Evolutionary conservation across 1,140 invertebrate genomes (phyloP), one percentile per base, ranked within the genome.

Genomic region (Drosophila suzukii): DNA sequence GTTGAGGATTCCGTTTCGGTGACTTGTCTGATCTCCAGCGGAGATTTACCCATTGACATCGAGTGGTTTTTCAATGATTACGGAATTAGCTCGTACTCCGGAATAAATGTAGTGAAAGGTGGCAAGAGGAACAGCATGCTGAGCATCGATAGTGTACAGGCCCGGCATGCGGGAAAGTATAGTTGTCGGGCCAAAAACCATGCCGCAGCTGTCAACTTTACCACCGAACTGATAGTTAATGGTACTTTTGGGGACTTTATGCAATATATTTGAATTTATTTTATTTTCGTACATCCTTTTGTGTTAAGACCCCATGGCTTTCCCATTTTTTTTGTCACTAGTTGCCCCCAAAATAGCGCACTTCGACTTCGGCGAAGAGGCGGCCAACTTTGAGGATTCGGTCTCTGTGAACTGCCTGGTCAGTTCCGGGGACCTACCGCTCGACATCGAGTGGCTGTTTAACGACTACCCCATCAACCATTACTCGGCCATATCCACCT

Each of bases 1-100:
- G 95, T 95, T 88, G 96, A 96, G 74, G 96, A 97, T 90, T 94
- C 95, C 47, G 95, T 96, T 53, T 96, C 96, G 43, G 94, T 96
- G 34, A 95, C 94, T 74, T 97, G 96, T 93, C 94, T 95, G 12
- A 95, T 97, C 46, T 94, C 95, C 54, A 96, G 96, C 85, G 96
- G 96, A 36, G 96, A 97, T 92, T 93, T 95, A 74, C 96, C 96
- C 6, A 93, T 97, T 53, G 94, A 95, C 68, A 96, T 97, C 68
- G 93, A 94, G 63, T 97, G 96, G 96, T 93, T 94, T 71, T 96
- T 97, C 86, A 96, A 97, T 92, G 96, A 94, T 54, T 93, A 94
- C 74, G 93, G 94, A 57, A 93, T 95, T 78, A 93, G 93, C 74
- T 93, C 94, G 46, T 93, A 95, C 92, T 93, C 94, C 56, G 95